These are phyloP conservation scores for Melieria crassipennis DNA, from an alignment of 2,888 invertebrate genomes.

Conservation along the genomic window DNA sequence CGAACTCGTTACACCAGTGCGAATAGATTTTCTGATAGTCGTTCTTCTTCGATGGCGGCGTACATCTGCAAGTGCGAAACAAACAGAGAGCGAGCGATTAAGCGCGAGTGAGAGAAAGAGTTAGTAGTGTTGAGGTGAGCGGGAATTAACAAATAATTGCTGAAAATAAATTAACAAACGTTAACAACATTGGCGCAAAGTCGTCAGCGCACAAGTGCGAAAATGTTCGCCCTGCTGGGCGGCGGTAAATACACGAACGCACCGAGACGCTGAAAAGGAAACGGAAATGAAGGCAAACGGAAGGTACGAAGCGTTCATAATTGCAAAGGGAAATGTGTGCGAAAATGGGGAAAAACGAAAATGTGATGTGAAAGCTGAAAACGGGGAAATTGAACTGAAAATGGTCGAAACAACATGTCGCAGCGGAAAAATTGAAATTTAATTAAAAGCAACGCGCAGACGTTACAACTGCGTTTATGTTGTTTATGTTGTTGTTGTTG, in stretches of 20 bases:
- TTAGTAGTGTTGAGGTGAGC: constrained; percentile 11
- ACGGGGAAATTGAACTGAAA: constrained; percentile 25
- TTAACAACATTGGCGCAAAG: constrained; percentile 21
- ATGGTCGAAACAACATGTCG: constrained; percentile 7
- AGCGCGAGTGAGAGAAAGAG: background rate
- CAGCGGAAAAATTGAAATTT: constrained; percentile 35
- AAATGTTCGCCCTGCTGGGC: background rate
- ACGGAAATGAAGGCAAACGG: constrained; percentile 44
- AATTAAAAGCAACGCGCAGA: constrained; percentile 32
- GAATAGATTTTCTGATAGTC: constrained; percentile 96
- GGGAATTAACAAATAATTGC: constrained; percentile 39
- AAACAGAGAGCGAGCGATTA: background rate
- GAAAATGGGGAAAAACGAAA: constrained; percentile 8
- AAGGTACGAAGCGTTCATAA: constrained; percentile 46
- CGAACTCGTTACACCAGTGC: constrained; percentile 98
- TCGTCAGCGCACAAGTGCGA: constrained; percentile 13
- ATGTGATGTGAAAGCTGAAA: background rate
- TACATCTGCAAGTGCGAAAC: constrained; percentile 70
- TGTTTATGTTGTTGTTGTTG: no score
- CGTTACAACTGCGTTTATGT: no score
- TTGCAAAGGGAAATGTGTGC: constrained; percentile 40
- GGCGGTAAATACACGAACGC: background rate
- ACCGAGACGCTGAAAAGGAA: constrained; percentile 33
- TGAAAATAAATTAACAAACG: constrained; percentile 38
- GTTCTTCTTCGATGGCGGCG: constrained; percentile 88